phyloP scores from a whole-genome alignment of 1,140 invertebrate genomes.

The Periplaneta americana region DNA sequence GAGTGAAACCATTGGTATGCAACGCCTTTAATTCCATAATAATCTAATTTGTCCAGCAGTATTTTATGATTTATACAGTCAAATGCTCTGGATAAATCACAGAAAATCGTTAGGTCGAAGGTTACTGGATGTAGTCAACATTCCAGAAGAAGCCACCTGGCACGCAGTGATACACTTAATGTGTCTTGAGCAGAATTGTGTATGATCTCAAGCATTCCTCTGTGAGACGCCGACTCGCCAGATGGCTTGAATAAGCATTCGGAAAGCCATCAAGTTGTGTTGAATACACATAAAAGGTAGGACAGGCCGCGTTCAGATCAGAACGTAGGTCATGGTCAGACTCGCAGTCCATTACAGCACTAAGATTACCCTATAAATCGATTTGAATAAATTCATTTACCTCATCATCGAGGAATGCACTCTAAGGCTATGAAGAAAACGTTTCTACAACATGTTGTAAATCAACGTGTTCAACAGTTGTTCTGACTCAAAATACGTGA shows the following conservation, averaged over 20 bases:
- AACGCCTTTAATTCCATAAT: too few relatives aligned
- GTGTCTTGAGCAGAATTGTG: background rate
- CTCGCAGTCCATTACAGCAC: background rate
- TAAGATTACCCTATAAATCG: background rate
- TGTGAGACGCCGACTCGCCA: background rate
- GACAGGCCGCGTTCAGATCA: background rate
- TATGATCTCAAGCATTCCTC: background rate
- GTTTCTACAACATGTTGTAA: background rate
- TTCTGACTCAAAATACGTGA: too few relatives aligned
- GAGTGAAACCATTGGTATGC: too few relatives aligned
- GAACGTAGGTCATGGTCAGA: background rate
- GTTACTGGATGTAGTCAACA: background rate
- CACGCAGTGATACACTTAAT: background rate
- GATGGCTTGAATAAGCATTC: too few relatives aligned
- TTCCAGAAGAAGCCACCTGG: background rate
- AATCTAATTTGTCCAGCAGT: too few relatives aligned
- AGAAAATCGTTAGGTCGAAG: too few relatives aligned
- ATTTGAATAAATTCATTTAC: background rate
- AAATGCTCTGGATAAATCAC: too few relatives aligned
- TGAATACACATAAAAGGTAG: background rate
- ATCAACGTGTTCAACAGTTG: too few relatives aligned
- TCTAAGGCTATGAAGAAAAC: background rate
- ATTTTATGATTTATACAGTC: too few relatives aligned
- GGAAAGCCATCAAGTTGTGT: background rate
- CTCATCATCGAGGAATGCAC: background rate